phyloP scores from a whole-genome alignment of 1,140 invertebrate genomes.

The Oryzaephilus surinamensis region DNA sequence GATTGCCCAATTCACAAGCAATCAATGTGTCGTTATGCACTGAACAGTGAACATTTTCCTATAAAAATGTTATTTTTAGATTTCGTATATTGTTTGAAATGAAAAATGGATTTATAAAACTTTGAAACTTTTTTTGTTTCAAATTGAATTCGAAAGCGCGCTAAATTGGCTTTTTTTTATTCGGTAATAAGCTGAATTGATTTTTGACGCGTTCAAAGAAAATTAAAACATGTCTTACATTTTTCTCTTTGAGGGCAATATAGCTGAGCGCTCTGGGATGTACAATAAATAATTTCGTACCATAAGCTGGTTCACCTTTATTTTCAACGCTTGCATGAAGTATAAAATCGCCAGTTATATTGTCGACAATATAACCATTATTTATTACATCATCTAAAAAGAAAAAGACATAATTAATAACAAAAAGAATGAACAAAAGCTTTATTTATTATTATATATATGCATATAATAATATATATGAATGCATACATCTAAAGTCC shows the following conservation, averaged over 20 bases:
- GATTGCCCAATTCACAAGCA: slow-evolving; percentile 78
- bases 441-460: not conserved
- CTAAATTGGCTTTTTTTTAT: not conserved
- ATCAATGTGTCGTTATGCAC: slow-evolving; percentile 64
- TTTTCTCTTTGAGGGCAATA: slow-evolving; percentile 14
- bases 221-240: slow-evolving; percentile 12
- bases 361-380: slow-evolving; percentile 44
- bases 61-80: too few relatives aligned
- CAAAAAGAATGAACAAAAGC: slow-evolving; percentile 7
- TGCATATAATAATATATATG: too few relatives aligned
- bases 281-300: slow-evolving; percentile 69
- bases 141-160: not conserved
- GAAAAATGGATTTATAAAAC: too few relatives aligned
- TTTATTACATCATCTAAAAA: not conserved
- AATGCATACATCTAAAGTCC: slow-evolving; percentile 3
- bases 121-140: too few relatives aligned
- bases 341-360: slow-evolving; percentile 67
- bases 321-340: slow-evolving; percentile 69
- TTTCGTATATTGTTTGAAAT: not conserved
- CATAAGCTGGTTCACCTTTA: slow-evolving; percentile 80
- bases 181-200: not conserved
- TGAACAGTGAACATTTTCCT: slow-evolving; percentile 43
- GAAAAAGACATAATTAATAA: not conserved
- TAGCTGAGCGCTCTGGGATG: slow-evolving; percentile 73
- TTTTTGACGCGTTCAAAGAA: not conserved